Base-by-base conservation (phyloP, 2,888 invertebrate species). In the Elgonia sp. region DNA sequence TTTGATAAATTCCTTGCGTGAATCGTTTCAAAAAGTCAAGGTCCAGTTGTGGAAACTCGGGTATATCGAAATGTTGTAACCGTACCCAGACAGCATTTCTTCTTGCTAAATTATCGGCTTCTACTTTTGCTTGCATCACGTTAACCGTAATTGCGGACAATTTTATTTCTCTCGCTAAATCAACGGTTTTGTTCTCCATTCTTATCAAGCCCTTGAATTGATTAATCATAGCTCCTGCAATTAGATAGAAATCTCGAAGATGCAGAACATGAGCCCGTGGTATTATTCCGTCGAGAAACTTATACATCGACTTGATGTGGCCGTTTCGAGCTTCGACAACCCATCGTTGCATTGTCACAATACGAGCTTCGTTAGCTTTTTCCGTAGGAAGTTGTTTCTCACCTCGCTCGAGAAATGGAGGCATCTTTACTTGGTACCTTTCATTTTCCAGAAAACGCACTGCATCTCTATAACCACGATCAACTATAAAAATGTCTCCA, bases 91-190 rank as follows among this genome's bases (percentile, higher is more conserved):
- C 46, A 46, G 60, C 72, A 42, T 70, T 77, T n/a, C 65, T 55
- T 29, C 63, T 62, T 18, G 75, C 60, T 8, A 88, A 55, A 57
- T 83, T 55, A 65, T 86, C 65, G 0, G 12, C 60, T 63, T 82
- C 82, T 10, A 88, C 86, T 50, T 42, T 62, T 18, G 65, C 82
- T 79, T 86, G 77, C 5, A 88, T 53, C 42, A 86, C 65, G 50
- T 86, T 83, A n/a, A 63, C 42, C 29, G 55, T 10, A 12, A n/a
- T 6, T 6, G 80, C 62, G 84, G 57, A 62, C 55, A 72, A 63
- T 9, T 85, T 65, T 14, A 86, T 20, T 29, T 75, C 18, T 10
- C 50, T 7, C 16, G 86, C 83, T 20, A 80, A 14, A 7, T 69
- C 79, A 29, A 29, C 39, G 63, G 21, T 86, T 18, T 42, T 72